Evolutionary conservation across 92 coral and sea anemone genomes (phyloP).

Genomic region (Phenganax stokvisi): DNA sequence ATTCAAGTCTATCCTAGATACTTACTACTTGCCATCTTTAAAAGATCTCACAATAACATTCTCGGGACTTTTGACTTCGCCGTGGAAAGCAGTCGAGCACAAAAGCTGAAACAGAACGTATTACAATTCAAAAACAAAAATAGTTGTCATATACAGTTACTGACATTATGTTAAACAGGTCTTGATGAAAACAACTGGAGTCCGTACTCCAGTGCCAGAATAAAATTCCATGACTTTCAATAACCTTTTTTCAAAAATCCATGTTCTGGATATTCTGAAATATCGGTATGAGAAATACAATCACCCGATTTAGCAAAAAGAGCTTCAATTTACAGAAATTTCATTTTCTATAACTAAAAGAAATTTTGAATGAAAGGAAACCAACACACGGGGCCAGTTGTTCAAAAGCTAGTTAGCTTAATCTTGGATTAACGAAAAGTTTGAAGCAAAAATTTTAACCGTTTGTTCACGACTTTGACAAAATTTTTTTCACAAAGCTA

Average conservation of each 20-base stretch:
- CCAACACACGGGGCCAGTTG: no score
- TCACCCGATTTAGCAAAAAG: no score
- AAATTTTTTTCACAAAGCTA: no score
- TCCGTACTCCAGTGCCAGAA: no score
- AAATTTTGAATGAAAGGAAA: not conserved
- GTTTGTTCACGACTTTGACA: no score
- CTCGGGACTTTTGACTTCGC: conserved; percentile 73
- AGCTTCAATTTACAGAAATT: not conserved
- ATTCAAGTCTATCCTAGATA: not conserved
- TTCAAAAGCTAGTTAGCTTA: no score
- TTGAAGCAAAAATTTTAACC: no score
- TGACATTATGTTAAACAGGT: no score
- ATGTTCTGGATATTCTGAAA: not conserved
- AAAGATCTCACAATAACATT: conserved; percentile 84
- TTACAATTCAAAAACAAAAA: not conserved
- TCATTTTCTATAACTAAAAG: not conserved
- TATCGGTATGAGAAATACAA: not conserved
- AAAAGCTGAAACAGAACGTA: conserved; percentile 46
- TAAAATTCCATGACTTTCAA: no score
- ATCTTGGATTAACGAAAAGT: no score
- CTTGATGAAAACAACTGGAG: no score
- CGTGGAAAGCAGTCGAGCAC: conserved; percentile 58
- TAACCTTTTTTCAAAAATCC: no score
- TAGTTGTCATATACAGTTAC: not conserved
- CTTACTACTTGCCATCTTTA: conserved; percentile 98